Conservation (phyloP, 2,888 invertebrate genomes). For the Meteorus colon region DNA sequence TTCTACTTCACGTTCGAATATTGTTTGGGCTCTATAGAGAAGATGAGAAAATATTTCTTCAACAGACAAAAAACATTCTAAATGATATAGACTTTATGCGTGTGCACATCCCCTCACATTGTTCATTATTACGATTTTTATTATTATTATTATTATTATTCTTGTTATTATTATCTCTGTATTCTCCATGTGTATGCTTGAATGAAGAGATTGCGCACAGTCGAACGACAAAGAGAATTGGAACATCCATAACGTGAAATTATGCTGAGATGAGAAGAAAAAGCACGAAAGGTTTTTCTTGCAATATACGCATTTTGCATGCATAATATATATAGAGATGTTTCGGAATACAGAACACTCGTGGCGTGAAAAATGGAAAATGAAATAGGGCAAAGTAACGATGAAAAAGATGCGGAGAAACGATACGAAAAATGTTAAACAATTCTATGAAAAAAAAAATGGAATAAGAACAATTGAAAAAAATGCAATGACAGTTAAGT, state of each 20-base stretch:
- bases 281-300: conserved; percentile 38
- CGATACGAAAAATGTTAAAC: conserved; percentile 1
- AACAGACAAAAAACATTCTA: neutral
- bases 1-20: conserved; percentile 2
- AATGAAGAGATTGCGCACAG: conserved; percentile 16
- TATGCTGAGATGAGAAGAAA: conserved; percentile 11
- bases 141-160: neutral
- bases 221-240: conserved; percentile 17
- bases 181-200: neutral
- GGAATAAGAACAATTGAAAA: conserved; percentile 15
- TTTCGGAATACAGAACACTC: conserved; percentile 49
- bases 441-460: conserved; percentile 9
- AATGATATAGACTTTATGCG: neutral
- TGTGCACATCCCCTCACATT: neutral
- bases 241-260: conserved; percentile 3
- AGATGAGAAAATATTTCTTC: neutral
- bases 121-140: neutral
- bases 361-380: conserved; percentile 50
- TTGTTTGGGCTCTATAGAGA: neutral
- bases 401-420: conserved; percentile 29
- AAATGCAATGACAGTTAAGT: conserved; percentile 29
- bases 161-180: neutral
- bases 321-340: conserved; percentile 50
- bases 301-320: conserved; percentile 49
- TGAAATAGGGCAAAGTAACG: conserved; percentile 45